A percentile compares a stretch with the other conserved stretches of the same genome.
Evolutionary conservation across 2,113 vertebrate genomes (phyloP).

Genomic region (Thamnaconus septentrionalis): DNA sequence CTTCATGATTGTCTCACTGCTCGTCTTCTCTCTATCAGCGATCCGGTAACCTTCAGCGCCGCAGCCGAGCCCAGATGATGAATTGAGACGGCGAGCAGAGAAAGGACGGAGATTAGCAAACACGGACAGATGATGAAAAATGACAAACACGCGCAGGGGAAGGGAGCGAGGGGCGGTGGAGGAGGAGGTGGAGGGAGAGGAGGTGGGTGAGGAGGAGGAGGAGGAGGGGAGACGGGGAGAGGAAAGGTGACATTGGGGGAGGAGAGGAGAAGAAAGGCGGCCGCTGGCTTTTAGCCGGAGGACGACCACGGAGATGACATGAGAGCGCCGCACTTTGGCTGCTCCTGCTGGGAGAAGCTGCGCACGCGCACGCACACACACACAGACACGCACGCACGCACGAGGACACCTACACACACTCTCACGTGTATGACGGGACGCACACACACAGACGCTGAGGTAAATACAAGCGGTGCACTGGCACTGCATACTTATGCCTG

Average conservation of each 20-base stretch:
- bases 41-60: slow-evolving; percentile 71
- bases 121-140: slow-evolving; percentile 75
- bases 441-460: slow-evolving; percentile 15
- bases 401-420: slow-evolving; percentile 4
- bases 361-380: slow-evolving; percentile 24
- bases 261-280: slow-evolving; percentile 45
- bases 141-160: slow-evolving; percentile 68
- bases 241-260: slow-evolving; percentile 72
- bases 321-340: slow-evolving; percentile 66
- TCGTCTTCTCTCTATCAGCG: slow-evolving; percentile 61
- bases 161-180: background rate
- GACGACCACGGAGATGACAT: slow-evolving; percentile 68
- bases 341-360: slow-evolving; percentile 64
- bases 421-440: slow-evolving; percentile 18
- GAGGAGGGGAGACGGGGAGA: slow-evolving; percentile 40
- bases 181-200: slow-evolving; percentile 21
- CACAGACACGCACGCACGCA: slow-evolving; percentile 26
- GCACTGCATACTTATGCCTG: slow-evolving; percentile 65
- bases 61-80: slow-evolving; percentile 74
- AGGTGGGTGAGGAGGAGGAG: slow-evolving; percentile 47
- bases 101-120: slow-evolving; percentile 77
- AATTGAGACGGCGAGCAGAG: slow-evolving; percentile 74
- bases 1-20: slow-evolving; percentile 60
- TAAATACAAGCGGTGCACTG: slow-evolving; percentile 43
- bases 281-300: slow-evolving; percentile 70